Base-by-base conservation (phyloP, 2,797 vertebrate genomes). In the Sebastes cheni region DNA sequence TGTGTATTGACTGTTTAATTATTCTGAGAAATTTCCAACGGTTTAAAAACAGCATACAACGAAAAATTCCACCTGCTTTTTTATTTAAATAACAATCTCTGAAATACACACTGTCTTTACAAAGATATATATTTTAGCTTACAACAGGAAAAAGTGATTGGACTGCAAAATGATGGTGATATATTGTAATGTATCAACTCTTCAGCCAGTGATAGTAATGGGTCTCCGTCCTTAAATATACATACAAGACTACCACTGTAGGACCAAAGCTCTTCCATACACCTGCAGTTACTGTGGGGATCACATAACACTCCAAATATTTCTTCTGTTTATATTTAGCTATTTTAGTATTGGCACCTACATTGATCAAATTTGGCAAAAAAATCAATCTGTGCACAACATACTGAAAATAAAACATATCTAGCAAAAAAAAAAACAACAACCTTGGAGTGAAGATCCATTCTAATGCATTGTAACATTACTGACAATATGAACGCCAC, bases 51-150 rank as follows among this genome's bases (percentile, higher is more conserved):
- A 3, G 2, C 25, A 29, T 29, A 61, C 50, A 50, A 7, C 10
- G 14, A 50, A 32, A 54, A 50, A 27, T 46, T 52, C 42, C 54
- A 70, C 29, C 60, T 68, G 22, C 6, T 62, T 77, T 86, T 89
- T 91, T 84, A 91, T 90, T 90, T 85, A 88, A 90, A 89, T 88
- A 89, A 66, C 29, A 79, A 75, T 67, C 76, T 86, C 54, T 82
- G 67, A 87, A 79, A 84, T 77, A 86, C 80, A 88, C 52, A 75
- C 60, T 42, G 27, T 82, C 83, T 90, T 86, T 85, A 89, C 82
- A 91, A 58, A 67, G 72, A 71, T 75, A 70, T 79, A 76, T 46
- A n/a, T 74, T 42, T 84, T 2, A 69, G 30, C 30, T 77, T 42
- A 30, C 60, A 77, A 73, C 52, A 80, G 25, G 34, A 52, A 80